Percentiles rank a stretch among this genome's conserved stretches.
These are phyloP conservation scores for Empis livida DNA, from an alignment of 2,888 invertebrate species.

Conservation along the genomic window DNA sequence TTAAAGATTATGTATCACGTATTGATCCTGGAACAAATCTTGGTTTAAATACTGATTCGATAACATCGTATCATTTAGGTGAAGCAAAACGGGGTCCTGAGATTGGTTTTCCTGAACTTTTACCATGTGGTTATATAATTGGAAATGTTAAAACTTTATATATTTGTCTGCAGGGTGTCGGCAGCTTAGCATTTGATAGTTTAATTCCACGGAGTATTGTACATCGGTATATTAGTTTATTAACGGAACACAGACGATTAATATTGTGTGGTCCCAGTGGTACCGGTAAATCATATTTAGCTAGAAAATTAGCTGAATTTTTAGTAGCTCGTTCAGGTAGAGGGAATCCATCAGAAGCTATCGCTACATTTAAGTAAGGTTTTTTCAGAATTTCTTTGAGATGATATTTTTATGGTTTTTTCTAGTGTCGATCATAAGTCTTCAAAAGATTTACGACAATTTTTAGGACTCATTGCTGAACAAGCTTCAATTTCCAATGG, in stretches of 20 bases:
- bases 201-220: conserved; percentile 93
- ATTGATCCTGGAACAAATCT: conserved; percentile 87
- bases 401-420: too few relatives aligned
- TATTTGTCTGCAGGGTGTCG: conserved; percentile 78
- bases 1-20: conserved; percentile 86
- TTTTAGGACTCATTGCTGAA: conserved; percentile 83
- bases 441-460: conserved; percentile 84
- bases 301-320: conserved; percentile 88
- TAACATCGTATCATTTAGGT: conserved; percentile 87
- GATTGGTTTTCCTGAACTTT: conserved; percentile 70
- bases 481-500: conserved; percentile 59
- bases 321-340: conserved; percentile 70
- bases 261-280: conserved; percentile 95
- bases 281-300: conserved; percentile 92
- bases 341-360: conserved; percentile 74
- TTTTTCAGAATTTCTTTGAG: too few relatives aligned
- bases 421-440: conserved; percentile 87
- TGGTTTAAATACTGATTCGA: conserved; percentile 72
- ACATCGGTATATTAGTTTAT: conserved; percentile 74
- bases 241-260: conserved; percentile 84
- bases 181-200: conserved; percentile 85
- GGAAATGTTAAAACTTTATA: conserved; percentile 77
- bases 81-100: conserved; percentile 73
- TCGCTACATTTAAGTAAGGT: conserved; percentile 81
- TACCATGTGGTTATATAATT: conserved; percentile 88